phyloP scores from a whole-genome alignment of 1,140 invertebrate species.

The Micrasema longulum region DNA sequence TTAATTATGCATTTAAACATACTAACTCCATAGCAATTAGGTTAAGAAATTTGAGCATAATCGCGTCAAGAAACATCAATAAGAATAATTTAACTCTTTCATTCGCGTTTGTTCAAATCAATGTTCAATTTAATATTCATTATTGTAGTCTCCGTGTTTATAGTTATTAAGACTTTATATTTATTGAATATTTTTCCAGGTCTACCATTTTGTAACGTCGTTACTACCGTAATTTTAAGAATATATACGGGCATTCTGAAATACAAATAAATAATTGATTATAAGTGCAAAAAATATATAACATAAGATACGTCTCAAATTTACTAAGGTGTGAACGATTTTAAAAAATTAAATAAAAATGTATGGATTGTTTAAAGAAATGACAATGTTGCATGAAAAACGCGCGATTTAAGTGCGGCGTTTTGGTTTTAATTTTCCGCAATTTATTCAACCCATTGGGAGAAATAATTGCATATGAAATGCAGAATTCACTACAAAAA shows the following conservation, averaged over 20 bases:
- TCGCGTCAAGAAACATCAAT: neutral
- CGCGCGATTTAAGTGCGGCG: conserved; percentile 16
- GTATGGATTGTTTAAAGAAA: conserved; percentile 6
- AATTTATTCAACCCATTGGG: conserved; percentile 17
- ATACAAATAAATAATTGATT: conserved; percentile 12
- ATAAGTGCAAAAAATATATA: neutral
- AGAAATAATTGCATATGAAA: conserved; percentile 19
- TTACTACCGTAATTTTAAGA: conserved; percentile 7
- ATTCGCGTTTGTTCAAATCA: neutral
- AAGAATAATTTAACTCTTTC: neutral
- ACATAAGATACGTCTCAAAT: conserved; percentile 3
- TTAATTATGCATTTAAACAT: conserved; percentile 45
- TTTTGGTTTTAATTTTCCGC: conserved; percentile 6
- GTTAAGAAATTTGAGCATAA: conserved; percentile 23
- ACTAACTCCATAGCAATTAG: conserved; percentile 45
- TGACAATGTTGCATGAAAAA: conserved; percentile 18
- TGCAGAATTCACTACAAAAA: neutral
- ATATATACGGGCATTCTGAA: conserved; percentile 19
- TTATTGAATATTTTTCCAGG: conserved; percentile 17
- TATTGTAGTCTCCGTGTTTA: conserved; percentile 20
- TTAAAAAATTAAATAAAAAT: neutral
- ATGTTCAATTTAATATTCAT: conserved; percentile 12
- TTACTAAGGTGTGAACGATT: conserved; percentile 24
- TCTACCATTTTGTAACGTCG: conserved; percentile 23
- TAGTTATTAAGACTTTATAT: conserved; percentile 32